Base-by-base conservation (phyloP, 2,888 invertebrate genomes). In the Cylindroiulus punctatus region DNA sequence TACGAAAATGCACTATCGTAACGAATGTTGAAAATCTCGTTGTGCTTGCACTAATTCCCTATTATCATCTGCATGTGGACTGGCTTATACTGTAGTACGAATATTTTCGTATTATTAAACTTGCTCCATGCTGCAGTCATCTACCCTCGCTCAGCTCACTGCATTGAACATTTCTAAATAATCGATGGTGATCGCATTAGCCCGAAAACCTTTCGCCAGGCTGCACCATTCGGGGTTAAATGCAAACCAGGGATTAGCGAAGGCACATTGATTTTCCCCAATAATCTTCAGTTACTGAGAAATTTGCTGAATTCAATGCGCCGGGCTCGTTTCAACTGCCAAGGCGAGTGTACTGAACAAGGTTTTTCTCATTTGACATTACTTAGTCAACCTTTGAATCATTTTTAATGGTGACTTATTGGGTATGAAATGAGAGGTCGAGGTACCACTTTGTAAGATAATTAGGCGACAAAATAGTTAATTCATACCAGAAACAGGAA, bases 101-200 rank as follows among this genome's bases (percentile, higher is more conserved):
- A 65, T 65, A 65, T 65, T 65, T 65, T 65, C 65, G 26, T 65
- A 65, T 65, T 65, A 65, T 65, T 65, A 65, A 2, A 36, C 36
- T 2, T 36, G 36, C 65, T 65, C 26, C 36, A 36, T 36, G 22
- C 65, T 4, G 65, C 65, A 65, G 65, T 26, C 65, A 65, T 65
- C 65, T 26, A 65, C 65, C 65, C 65, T 65, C 4, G 65, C 4
- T 65, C 26, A 8, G 65, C 4, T 65, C 26, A 8, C 65, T 65
- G 26, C 65, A 65, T 65, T 65, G 65, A 65, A 65, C 65, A 65
- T 65, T 65, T 65, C 65, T 65, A 65, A 65, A 65, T 65, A 65
- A 65, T 65, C 65, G 65, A 65, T 65, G 22, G 26, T 3, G 22
- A 5, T 65, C 7, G 65, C 65, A 65, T 65, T 65, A 65, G 65